These are phyloP conservation scores for Disparrhopalites patrizii DNA, from an alignment of 2,888 invertebrate species.

Conservation along the genomic window DNA sequence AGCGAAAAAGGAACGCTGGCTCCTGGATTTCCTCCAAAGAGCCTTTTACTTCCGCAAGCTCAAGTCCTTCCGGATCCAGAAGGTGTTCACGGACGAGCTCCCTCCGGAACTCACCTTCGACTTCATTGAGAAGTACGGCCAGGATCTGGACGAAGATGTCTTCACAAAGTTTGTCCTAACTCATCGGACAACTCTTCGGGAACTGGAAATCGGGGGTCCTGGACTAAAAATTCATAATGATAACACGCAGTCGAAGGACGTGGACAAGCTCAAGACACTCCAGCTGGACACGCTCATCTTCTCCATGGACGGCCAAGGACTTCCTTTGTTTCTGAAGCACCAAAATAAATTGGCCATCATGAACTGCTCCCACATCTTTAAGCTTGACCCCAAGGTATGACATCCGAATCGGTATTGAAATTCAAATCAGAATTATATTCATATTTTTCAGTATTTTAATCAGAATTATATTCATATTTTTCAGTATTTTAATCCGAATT, in stretches of 20 bases:
- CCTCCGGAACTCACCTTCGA: background rate
- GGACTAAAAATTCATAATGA: background rate
- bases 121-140: slow-evolving; percentile 17
- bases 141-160: slow-evolving; percentile 9
- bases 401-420: no score
- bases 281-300: background rate
- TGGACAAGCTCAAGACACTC: background rate
- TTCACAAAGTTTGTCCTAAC: slow-evolving; percentile 1
- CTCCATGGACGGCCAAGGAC: background rate
- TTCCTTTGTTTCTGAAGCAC: background rate
- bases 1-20: background rate
- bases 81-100: background rate
- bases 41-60: background rate
- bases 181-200: background rate
- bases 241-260: background rate
- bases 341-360: background rate
- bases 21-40: background rate
- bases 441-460: no score
- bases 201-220: slow-evolving; percentile 1
- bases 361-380: background rate
- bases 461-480: no score
- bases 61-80: background rate
- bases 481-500: no score
- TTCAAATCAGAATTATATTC: no score
- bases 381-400: background rate